These are phyloP conservation scores for Miniopterus natalensis DNA, from an alignment of 2,113 vertebrate genomes.

Conservation along the genomic window DNA sequence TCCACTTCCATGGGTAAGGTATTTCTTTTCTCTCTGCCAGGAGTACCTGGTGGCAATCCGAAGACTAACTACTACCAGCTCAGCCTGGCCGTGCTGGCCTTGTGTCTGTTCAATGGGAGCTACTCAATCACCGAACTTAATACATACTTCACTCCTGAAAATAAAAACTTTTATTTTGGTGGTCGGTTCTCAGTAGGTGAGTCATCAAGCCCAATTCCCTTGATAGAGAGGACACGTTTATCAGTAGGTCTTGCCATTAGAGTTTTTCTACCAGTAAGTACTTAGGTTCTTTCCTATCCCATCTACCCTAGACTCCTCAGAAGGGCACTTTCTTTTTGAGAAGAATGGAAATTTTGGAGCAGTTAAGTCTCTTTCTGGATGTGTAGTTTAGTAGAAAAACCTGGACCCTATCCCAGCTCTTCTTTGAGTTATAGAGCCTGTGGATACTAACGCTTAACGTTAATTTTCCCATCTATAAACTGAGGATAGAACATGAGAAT, in stretches of 20 bases:
- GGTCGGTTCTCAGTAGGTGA: constrained; percentile 77
- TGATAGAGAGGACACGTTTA: neutral
- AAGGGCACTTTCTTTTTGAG: neutral
- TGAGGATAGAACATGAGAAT: neutral
- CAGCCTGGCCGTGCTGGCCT: constrained; percentile 60
- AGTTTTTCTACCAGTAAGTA: neutral
- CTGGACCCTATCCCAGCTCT: neutral
- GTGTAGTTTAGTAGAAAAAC: neutral
- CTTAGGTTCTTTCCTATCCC: neutral
- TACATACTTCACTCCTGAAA: neutral
- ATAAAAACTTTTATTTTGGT: constrained; percentile 61
- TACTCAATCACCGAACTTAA: neutral
- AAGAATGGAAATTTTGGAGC: neutral
- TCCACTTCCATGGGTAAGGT: neutral
- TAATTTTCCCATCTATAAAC: neutral
- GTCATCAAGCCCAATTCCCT: constrained; percentile 26
- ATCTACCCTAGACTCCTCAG: neutral
- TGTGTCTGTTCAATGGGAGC: constrained; percentile 55
- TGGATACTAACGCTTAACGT: neutral
- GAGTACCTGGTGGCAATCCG: neutral
- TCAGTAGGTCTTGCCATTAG: neutral
- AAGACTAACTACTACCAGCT: constrained; percentile 78
- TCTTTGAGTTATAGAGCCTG: constrained; percentile 7
- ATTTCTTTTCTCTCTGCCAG: constrained; percentile 2
- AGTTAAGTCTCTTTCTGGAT: neutral